phyloP scores from a whole-genome alignment of 2,888 invertebrate genomes.

The Lepas anatifera region DNA sequence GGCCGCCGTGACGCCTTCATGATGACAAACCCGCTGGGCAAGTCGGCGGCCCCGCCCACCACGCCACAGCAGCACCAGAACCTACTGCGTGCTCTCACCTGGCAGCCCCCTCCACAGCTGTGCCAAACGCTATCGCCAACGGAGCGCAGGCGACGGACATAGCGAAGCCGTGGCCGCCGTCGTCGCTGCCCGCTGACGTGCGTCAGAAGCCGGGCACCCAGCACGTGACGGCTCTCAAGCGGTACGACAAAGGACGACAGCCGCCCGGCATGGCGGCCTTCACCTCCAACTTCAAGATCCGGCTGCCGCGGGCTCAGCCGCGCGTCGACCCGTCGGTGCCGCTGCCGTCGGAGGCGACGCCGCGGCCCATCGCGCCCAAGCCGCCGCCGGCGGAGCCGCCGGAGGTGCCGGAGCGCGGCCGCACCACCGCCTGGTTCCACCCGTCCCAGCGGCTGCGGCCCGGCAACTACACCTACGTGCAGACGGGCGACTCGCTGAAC shows the following conservation, averaged over 20 bases:
- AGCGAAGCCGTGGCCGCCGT: no score
- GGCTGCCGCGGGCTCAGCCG: background rate
- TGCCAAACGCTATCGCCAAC: background rate
- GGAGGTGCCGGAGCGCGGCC: background rate
- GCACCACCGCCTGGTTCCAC: constrained; percentile 2
- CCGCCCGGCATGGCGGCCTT: background rate
- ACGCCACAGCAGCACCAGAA: background rate
- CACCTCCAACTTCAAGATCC: background rate
- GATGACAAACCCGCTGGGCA: background rate
- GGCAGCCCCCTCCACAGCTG: background rate
- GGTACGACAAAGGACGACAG: background rate
- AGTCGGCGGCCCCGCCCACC: background rate
- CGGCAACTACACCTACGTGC: background rate
- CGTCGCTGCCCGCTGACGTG: no score
- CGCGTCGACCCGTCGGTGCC: background rate
- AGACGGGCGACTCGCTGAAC: background rate
- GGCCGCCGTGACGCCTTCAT: no score
- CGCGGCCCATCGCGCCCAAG: background rate
- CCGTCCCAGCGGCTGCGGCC: constrained; percentile 2
- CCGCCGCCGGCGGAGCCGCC: background rate
- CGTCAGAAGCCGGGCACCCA: background rate
- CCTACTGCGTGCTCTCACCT: background rate
- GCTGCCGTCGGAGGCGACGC: background rate
- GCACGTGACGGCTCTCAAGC: background rate
- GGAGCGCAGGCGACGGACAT: no score